These are phyloP conservation scores for Drepana falcataria DNA, from an alignment of 2,888 invertebrate genomes.

Conservation along the genomic window DNA sequence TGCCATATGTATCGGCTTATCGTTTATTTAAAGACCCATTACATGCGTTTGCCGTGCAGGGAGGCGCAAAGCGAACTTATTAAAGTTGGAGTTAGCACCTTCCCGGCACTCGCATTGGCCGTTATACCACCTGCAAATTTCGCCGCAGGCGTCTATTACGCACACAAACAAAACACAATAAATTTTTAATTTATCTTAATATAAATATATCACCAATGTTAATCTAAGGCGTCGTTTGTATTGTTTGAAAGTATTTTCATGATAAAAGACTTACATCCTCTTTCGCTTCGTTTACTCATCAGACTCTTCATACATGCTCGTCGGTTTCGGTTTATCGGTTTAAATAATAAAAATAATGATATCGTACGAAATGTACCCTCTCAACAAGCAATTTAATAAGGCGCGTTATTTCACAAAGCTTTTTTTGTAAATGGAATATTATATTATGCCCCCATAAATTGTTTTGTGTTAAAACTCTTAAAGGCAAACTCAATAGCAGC, in stretches of 20 bases:
- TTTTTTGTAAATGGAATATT: too few species aligned
- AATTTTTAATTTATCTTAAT: slow-evolving; percentile 5
- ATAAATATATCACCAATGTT: neutral
- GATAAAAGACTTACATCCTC: too few species aligned
- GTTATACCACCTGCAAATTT: slow-evolving; percentile 27
- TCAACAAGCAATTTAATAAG: too few species aligned
- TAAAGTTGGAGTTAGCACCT: slow-evolving; percentile 57
- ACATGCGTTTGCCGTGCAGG: slow-evolving; percentile 26
- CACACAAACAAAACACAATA: slow-evolving; percentile 4
- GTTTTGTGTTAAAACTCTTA: neutral
- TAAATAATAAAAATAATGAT: too few species aligned
- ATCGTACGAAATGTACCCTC: too few species aligned
- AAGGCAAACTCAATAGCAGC: neutral
- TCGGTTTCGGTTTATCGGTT: too few species aligned
- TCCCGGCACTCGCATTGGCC: slow-evolving; percentile 34
- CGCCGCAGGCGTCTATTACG: slow-evolving; percentile 2
- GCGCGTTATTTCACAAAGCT: too few species aligned
- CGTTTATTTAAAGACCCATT: slow-evolving; percentile 37
- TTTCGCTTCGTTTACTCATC: too few species aligned
- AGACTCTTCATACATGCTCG: too few species aligned
- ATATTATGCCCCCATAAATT: too few species aligned
- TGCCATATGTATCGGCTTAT: slow-evolving; percentile 18
- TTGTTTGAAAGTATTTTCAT: too few species aligned
- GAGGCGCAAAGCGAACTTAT: slow-evolving; percentile 61
- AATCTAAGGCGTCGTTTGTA: too few species aligned